Evolutionary conservation across 2,113 vertebrate genomes (phyloP).

Genomic region (Phoxinus phoxinus): DNA sequence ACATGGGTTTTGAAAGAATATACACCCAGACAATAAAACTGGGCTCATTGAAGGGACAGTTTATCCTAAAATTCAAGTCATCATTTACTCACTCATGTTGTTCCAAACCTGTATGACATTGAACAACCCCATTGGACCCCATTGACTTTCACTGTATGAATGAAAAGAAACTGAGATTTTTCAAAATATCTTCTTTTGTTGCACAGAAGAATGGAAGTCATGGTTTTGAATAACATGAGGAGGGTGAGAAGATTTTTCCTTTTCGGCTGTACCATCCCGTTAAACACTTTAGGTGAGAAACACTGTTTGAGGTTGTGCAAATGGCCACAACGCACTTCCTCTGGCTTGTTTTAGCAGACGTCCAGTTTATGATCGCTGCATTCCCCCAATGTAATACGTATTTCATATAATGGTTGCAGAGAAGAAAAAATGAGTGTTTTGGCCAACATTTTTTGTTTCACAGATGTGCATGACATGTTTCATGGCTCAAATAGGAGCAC

Average conservation of each 20-base stretch:
- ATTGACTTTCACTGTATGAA: background rate
- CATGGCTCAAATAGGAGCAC: constrained; percentile 15
- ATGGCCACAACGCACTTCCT: background rate
- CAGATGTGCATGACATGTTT: constrained; percentile 43
- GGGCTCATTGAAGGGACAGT: background rate
- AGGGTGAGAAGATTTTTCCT: background rate
- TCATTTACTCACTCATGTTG: background rate
- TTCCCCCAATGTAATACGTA: background rate
- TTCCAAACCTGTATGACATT: background rate
- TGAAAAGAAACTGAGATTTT: background rate
- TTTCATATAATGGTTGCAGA: background rate
- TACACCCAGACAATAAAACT: no score
- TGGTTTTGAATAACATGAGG: background rate
- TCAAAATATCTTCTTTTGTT: background rate
- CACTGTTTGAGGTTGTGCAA: background rate
- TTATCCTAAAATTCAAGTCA: background rate
- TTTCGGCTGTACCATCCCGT: background rate
- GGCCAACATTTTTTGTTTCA: background rate
- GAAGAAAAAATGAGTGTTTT: constrained; percentile 3
- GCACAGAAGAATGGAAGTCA: background rate
- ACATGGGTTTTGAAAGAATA: no score
- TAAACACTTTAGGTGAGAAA: background rate
- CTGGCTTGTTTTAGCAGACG: background rate
- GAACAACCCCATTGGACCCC: background rate
- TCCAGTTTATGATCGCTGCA: background rate